Conservation (phyloP, 1,140 invertebrate genomes). For the Temnothorax longispinosus region DNA sequence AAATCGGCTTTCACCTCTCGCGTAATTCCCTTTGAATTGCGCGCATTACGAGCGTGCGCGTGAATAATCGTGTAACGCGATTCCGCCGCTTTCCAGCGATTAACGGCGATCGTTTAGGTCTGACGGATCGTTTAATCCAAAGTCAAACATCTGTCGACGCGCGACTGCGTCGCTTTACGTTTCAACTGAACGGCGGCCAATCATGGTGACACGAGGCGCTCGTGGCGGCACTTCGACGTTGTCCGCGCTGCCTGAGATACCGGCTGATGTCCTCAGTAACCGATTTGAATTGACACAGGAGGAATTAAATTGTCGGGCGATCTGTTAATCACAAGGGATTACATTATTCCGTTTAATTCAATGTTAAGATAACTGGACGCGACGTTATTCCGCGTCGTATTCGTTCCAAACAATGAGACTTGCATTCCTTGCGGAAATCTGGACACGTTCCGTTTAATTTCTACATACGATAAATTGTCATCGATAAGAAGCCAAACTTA, state of each 20-base stretch:
- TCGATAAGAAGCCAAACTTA: background rate
- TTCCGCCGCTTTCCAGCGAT: constrained; percentile 44
- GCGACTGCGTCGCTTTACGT: constrained; percentile 63
- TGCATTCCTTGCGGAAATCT: background rate
- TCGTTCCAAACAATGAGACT: background rate
- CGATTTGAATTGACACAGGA: constrained; percentile 48
- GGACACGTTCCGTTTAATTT: background rate
- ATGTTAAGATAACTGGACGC: background rate
- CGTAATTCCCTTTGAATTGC: constrained; percentile 61
- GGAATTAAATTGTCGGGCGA: constrained; percentile 61
- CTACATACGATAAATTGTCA: background rate
- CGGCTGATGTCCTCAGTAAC: constrained; percentile 36
- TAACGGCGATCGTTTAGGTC: constrained; percentile 41
- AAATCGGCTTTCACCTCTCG: constrained; percentile 59
- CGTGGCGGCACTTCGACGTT: constrained; percentile 15
- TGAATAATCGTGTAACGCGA: constrained; percentile 60
- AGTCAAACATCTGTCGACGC: constrained; percentile 61
- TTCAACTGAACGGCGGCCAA: constrained; percentile 59
- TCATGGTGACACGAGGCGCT: constrained; percentile 48
- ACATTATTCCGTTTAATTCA: constrained; percentile 28
- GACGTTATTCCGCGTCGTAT: background rate
- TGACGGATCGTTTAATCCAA: constrained; percentile 65
- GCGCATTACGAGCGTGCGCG: constrained; percentile 52
- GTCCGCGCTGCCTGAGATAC: constrained; percentile 28
- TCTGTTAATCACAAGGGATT: constrained; percentile 31